Percentiles rank a stretch among this genome's conserved stretches.
phyloP scores from a whole-genome alignment of 92 coral and sea anemone genomes.

The Phymanthus crucifer region DNA sequence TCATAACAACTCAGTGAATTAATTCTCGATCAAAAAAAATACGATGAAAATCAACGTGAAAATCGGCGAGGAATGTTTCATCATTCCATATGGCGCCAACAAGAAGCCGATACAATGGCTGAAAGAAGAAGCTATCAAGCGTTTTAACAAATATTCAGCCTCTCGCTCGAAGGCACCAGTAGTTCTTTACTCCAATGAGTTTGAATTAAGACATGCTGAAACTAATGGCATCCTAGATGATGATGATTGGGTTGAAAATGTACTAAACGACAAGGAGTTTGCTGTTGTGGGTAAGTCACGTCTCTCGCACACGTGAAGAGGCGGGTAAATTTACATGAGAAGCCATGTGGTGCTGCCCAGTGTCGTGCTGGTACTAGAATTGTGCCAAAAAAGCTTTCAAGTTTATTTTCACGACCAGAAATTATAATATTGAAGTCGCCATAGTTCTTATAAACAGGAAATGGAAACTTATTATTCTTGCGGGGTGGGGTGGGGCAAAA shows the following conservation, averaged over 20 bases:
- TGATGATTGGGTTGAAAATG: constrained; percentile 63
- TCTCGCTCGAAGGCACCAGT: not conserved
- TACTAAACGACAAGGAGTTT: constrained; percentile 80
- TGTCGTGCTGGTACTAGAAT: too few relatives aligned
- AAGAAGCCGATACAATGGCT: constrained; percentile 61
- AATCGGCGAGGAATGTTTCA: constrained; percentile 66
- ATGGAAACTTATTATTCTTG: too few relatives aligned
- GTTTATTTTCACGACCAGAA: too few relatives aligned
- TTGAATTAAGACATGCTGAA: constrained; percentile 48
- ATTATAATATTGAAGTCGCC: too few relatives aligned
- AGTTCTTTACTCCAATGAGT: not conserved
- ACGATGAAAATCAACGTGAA: constrained; percentile 76
- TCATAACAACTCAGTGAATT: not conserved
- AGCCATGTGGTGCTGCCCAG: too few relatives aligned
- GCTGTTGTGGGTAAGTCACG: constrained; percentile 52
- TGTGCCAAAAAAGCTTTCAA: too few relatives aligned
- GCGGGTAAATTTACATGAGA: too few relatives aligned
- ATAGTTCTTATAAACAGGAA: too few relatives aligned
- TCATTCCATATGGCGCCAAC: constrained; percentile 75
- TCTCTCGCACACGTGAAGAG: too few relatives aligned
- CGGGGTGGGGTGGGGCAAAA: too few relatives aligned
- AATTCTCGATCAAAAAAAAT: not conserved
- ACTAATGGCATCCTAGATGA: constrained; percentile 41
- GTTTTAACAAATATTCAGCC: constrained; percentile 13
- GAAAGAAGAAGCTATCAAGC: constrained; percentile 61